Conservation (phyloP, 2,113 vertebrate genomes). For the Anarrhichthys ocellatus region DNA sequence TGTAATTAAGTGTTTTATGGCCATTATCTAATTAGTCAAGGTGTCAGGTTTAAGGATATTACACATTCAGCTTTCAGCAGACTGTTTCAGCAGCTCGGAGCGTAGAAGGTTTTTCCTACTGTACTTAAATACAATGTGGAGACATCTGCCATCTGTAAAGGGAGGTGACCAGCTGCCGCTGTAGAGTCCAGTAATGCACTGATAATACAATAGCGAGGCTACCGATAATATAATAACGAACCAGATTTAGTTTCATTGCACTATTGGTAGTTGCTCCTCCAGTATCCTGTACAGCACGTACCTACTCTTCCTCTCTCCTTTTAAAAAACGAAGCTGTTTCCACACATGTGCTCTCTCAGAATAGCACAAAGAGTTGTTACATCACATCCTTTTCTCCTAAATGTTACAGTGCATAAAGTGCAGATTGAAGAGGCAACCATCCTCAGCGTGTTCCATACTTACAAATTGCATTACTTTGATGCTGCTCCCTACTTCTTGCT, state of each 20-base stretch:
- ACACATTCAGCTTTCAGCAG: neutral
- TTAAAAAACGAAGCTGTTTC: slow-evolving; percentile 11
- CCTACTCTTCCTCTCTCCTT: neutral
- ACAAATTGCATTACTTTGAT: slow-evolving; percentile 23
- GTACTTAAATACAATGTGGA: neutral
- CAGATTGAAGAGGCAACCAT: slow-evolving; percentile 30
- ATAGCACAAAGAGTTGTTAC: slow-evolving; percentile 38
- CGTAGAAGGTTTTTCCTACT: neutral
- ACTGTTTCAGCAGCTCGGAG: neutral
- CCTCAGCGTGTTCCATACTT: slow-evolving; percentile 26
- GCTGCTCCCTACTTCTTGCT: neutral
- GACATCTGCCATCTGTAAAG: neutral
- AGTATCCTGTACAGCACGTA: neutral
- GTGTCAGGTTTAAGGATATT: neutral
- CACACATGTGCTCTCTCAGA: slow-evolving; percentile 23
- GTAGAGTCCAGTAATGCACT: neutral
- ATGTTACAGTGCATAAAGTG: slow-evolving; percentile 50
- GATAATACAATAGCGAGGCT: neutral
- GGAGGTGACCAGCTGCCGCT: neutral
- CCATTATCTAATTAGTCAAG: neutral
- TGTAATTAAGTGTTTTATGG: neutral
- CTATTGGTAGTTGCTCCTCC: neutral
- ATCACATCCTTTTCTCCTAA: slow-evolving; percentile 36
- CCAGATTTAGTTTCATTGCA: neutral
- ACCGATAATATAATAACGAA: neutral